Evolutionary conservation across 2,888 invertebrate species (phyloP).

Genomic region (Mycalesis mineus): DNA sequence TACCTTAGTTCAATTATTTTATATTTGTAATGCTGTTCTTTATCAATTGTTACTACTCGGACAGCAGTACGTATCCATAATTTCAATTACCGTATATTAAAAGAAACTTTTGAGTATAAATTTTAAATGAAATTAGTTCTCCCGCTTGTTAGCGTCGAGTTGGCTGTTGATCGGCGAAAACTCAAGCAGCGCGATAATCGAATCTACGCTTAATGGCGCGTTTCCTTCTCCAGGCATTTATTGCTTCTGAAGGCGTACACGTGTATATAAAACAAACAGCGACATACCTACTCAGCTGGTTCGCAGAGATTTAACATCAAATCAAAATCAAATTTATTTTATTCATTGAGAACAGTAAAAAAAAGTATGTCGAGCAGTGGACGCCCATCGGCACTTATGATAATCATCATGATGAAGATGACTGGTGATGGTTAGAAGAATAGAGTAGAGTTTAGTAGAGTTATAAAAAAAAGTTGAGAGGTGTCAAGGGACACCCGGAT

Average conservation of each 20-base stretch:
- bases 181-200: slow-evolving; percentile 37
- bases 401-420: too few relatives aligned
- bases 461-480: too few relatives aligned
- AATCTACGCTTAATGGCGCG: slow-evolving; percentile 37
- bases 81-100: neutral
- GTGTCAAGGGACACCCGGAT: too few relatives aligned
- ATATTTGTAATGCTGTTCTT: neutral
- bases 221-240: slow-evolving; percentile 25
- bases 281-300: neutral
- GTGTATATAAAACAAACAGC: neutral
- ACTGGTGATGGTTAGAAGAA: too few relatives aligned
- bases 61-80: neutral
- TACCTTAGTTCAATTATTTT: too few relatives aligned
- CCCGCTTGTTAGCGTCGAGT: slow-evolving; percentile 31
- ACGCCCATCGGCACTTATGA: too few relatives aligned
- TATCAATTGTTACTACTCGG: neutral
- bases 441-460: too few relatives aligned
- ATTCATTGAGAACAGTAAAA: too few relatives aligned
- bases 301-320: neutral
- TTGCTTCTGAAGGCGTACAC: slow-evolving; percentile 14
- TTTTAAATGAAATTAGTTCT: slow-evolving; percentile 28
- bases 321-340: too few relatives aligned
- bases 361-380: too few relatives aligned
- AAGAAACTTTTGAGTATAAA: slow-evolving; percentile 4
- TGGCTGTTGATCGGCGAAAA: slow-evolving; percentile 36